Evolutionary conservation across 1,140 invertebrate genomes (phyloP).

Genomic region (Calliopsis andreniformis): DNA sequence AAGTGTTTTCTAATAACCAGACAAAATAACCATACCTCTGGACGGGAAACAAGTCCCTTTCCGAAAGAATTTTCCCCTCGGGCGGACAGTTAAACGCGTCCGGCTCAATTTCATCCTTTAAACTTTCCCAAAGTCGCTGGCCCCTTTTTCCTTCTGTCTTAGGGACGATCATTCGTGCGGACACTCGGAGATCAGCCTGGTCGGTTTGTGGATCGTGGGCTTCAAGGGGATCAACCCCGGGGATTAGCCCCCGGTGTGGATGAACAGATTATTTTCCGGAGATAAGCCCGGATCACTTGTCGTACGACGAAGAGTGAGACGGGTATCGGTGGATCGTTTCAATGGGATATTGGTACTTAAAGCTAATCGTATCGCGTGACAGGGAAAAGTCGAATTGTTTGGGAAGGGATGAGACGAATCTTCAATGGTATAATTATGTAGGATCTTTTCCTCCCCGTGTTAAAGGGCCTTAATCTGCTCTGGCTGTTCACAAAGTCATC

Average conservation of each 20-base stretch:
- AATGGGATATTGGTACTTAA: constrained; percentile 41
- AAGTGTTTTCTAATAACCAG: too few relatives aligned
- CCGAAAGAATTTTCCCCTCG: constrained; percentile 26
- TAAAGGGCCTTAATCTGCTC: too few relatives aligned
- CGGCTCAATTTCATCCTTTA: constrained; percentile 5
- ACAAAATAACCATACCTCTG: too few relatives aligned
- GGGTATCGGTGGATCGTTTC: constrained; percentile 28
- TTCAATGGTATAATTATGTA: not conserved
- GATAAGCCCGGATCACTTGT: constrained; percentile 50
- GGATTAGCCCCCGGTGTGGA: constrained; percentile 53
- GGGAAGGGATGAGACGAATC: not conserved
- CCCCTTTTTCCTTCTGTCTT: constrained; percentile 13
- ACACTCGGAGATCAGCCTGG: constrained; percentile 36
- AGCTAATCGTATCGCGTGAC: constrained; percentile 41
- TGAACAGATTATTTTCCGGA: constrained; percentile 51
- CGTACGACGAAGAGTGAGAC: constrained; percentile 10
- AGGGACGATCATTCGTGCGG: constrained; percentile 46
- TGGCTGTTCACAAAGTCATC: not conserved
- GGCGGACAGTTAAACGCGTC: not conserved
- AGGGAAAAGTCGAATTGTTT: constrained; percentile 36
- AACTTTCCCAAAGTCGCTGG: constrained; percentile 16
- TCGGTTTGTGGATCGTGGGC: constrained; percentile 39
- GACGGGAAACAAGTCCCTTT: not conserved
- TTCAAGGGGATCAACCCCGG: constrained; percentile 33
- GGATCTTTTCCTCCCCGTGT: too few relatives aligned